phyloP scores from a whole-genome alignment of 2,113 vertebrate species.

The Nicator chloris region DNA sequence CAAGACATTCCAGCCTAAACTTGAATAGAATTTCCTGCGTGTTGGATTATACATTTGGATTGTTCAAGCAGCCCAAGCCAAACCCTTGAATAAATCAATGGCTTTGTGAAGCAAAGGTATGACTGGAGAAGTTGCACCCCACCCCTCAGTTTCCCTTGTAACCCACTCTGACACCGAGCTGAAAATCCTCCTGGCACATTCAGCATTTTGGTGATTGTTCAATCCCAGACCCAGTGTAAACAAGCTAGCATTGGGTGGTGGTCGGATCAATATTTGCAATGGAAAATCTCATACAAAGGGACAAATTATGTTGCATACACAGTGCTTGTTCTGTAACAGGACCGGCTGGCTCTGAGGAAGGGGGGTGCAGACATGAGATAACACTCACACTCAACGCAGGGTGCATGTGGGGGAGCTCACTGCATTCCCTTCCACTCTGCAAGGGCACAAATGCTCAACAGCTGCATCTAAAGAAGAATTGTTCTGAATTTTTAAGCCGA shows the following conservation, averaged over 20 bases:
- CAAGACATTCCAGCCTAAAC: neutral
- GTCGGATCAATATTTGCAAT: neutral
- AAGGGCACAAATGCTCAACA: neutral
- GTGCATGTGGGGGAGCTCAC: neutral
- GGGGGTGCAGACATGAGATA: neutral
- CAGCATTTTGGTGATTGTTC: neutral
- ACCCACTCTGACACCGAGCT: neutral
- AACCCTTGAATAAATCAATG: neutral
- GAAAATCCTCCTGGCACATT: neutral
- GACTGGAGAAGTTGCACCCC: neutral
- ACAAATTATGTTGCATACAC: neutral
- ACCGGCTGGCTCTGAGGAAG: neutral
- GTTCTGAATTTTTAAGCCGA: neutral
- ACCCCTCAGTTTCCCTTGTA: neutral
- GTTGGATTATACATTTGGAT: neutral
- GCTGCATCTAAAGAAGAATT: constrained; percentile 28
- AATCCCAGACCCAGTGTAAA: neutral
- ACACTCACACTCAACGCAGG: neutral
- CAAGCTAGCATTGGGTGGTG: neutral
- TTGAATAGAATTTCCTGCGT: neutral
- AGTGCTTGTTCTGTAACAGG: neutral
- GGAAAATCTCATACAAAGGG: neutral
- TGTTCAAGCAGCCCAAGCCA: neutral
- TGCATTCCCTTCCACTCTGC: neutral
- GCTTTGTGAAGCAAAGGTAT: neutral